Conservation (phyloP, 2,797 vertebrate genomes). For the Bovichtus diacanthus region DNA sequence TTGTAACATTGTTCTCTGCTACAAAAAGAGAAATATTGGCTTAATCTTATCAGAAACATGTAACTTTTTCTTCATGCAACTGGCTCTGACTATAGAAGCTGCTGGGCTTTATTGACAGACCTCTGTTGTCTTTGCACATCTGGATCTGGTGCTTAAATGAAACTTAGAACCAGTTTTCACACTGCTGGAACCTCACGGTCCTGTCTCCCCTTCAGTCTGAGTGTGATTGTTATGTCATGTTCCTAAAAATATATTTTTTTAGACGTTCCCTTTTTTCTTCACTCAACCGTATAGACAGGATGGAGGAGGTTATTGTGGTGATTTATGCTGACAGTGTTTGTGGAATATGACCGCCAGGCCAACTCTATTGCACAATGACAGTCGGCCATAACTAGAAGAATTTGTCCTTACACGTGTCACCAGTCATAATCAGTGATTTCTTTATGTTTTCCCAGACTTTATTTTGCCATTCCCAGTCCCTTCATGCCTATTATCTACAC, state of each 20-base stretch:
- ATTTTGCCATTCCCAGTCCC: constrained; percentile 20
- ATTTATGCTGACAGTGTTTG: neutral
- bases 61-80: neutral
- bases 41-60: neutral
- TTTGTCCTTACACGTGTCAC: constrained; percentile 21
- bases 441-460: neutral
- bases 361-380: neutral
- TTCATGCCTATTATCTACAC: constrained; percentile 10
- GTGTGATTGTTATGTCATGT: too few relatives aligned
- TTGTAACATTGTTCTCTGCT: neutral
- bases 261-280: neutral
- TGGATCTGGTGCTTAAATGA: neutral
- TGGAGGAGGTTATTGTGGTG: neutral
- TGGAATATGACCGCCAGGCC: neutral
- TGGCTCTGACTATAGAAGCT: neutral
- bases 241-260: too few relatives aligned
- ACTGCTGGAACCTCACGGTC: too few relatives aligned
- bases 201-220: too few relatives aligned
- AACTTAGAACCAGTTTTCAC: too few relatives aligned
- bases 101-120: neutral
- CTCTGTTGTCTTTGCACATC: neutral
- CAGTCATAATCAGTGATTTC: constrained; percentile 25
- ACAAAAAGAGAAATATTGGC: neutral
- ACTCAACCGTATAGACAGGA: neutral
- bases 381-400: constrained; percentile 16